These are phyloP conservation scores for Talpa occidentalis DNA, from an alignment of 2,113 vertebrate genomes.

Conservation along the genomic window DNA sequence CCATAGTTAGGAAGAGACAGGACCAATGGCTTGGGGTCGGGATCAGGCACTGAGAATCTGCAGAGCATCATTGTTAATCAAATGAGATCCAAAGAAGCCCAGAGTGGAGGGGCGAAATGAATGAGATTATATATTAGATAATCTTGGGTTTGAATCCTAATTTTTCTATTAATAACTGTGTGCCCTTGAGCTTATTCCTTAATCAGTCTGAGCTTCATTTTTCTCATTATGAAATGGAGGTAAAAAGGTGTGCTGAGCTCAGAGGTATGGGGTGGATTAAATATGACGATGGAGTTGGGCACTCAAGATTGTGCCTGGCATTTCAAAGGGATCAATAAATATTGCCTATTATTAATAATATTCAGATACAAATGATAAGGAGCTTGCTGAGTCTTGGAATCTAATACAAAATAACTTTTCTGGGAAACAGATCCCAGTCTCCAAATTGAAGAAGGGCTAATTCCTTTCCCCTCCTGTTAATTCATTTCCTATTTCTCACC, in stretches of 20 bases:
- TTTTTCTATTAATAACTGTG: neutral
- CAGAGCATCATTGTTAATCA: neutral
- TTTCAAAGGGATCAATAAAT: neutral
- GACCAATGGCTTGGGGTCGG: neutral
- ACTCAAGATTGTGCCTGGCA: neutral
- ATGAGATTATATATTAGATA: neutral
- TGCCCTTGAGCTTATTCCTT: constrained; percentile 22
- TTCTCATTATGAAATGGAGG: neutral
- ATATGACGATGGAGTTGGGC: neutral
- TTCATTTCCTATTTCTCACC: neutral
- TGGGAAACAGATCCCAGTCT: neutral
- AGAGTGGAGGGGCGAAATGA: neutral
- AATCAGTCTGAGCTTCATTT: neutral
- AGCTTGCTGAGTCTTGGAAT: neutral
- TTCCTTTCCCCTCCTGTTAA: neutral
- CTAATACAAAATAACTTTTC: neutral
- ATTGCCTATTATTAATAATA: neutral
- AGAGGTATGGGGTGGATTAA: neutral
- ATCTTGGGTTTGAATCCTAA: neutral
- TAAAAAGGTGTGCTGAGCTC: neutral
- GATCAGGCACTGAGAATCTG: neutral
- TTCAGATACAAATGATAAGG: neutral
- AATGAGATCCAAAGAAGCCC: neutral
- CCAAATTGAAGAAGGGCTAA: neutral
- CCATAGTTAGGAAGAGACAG: neutral